Conservation (phyloP, 1,140 invertebrate genomes). For the Bradysia coprophila region DNA sequence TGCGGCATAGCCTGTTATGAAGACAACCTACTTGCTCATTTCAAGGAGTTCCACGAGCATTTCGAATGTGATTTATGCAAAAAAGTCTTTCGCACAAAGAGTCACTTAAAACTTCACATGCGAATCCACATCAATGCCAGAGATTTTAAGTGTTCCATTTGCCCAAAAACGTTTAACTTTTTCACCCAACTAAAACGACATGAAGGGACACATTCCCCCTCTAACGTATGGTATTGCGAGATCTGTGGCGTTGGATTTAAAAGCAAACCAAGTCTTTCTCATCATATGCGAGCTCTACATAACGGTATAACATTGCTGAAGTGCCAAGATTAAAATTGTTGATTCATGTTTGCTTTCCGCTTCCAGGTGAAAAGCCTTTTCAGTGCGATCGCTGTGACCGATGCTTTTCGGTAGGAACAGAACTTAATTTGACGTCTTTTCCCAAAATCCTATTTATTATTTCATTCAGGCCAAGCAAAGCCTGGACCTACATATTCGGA, state of each 20-base stretch:
- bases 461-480: background rate
- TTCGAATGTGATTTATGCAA: background rate
- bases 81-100: background rate
- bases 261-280: slow-evolving; percentile 18
- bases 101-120: background rate
- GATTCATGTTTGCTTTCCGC: too few relatives aligned
- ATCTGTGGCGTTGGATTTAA: background rate
- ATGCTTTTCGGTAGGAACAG: slow-evolving; percentile 30
- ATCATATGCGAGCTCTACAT: slow-evolving; percentile 39
- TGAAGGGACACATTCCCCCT: background rate
- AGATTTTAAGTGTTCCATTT: background rate
- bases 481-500: background rate
- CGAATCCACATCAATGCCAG: background rate
- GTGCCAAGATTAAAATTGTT: too few relatives aligned
- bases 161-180: background rate
- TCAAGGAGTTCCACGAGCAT: background rate
- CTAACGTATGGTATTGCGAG: background rate
- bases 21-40: background rate
- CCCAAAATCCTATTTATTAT: too few relatives aligned
- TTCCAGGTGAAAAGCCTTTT: slow-evolving; percentile 41
- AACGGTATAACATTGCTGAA: too few relatives aligned
- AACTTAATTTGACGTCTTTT: slow-evolving; percentile 11
- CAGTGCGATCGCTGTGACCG: slow-evolving; percentile 39
- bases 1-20: background rate
- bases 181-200: background rate